Base-by-base conservation (phyloP, 1,140 invertebrate genomes). In the Aphelinus atriplicis region DNA sequence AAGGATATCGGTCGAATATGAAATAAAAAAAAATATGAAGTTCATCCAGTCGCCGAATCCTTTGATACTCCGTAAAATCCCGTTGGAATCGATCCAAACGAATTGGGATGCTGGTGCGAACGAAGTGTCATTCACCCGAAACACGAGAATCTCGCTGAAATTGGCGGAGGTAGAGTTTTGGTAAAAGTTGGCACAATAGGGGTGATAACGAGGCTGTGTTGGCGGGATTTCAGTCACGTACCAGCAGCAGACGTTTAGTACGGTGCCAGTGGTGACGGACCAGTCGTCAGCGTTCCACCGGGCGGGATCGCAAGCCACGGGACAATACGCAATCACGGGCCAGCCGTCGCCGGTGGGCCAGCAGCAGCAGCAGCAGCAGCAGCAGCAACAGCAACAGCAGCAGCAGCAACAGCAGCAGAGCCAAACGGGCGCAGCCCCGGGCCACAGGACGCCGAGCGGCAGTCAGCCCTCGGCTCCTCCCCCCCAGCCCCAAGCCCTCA, bases 401-500 rank as follows among this genome's bases (percentile, higher is more conserved):
- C 90, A 92, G 79, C 81, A 78, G n/a, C 81, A 82, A 42, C 76
- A 92, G 74, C 90, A 91, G 80, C 87, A 90, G 48, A 46, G 82
- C 84, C 45, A 87, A 87, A 43, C 45, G 42, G 61, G 26, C 6
- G 61, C 61, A 10, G 68, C 73, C 3, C 61, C 73, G 26, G 86
- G 26, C 26, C 26, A 26, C 26, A 26, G 26, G 26, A 26, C 26
- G 26, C 87, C 7, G 83, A 82, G 73, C 77, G 84, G 57, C 86
- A 87, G 79, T 81, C 81, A 45, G 82, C 82, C 68, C 48, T n/a
- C 83, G 10, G 73, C 86, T 51, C 81, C 85, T 47, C 79, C 86
- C 67, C 86, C 87, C 70, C 82, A 87, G 79, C 81, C 85, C 55
- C 82, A 87, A 79, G 81, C 85, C 55, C 65, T 88, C 48, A 88